Conservation (phyloP, 2,888 invertebrate genomes). For the Lacanobia wlatinum region DNA sequence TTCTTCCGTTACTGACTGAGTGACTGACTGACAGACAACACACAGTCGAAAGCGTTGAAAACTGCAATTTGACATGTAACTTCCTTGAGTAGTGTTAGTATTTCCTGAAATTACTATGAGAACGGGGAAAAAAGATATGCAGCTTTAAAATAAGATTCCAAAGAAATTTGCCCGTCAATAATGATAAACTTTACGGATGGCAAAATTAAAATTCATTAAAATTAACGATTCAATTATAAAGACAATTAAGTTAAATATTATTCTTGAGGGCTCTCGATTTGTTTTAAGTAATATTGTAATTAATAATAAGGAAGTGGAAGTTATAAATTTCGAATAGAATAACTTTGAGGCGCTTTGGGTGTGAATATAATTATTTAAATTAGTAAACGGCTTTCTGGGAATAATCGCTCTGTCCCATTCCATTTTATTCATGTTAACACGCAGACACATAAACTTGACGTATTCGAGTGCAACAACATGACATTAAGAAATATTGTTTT, state of each 20-base stretch:
- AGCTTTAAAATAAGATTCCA: too few species aligned
- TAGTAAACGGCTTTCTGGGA: not conserved
- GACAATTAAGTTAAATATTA: conserved; percentile 50
- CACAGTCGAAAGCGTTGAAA: too few species aligned
- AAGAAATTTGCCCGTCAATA: not conserved
- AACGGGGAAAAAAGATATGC: too few species aligned
- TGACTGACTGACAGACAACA: too few species aligned
- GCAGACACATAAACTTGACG: not conserved
- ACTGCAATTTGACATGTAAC: too few species aligned
- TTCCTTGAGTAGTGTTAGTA: too few species aligned
- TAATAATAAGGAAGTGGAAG: conserved; percentile 28
- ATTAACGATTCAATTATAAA: conserved; percentile 49
- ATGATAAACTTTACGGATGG: not conserved
- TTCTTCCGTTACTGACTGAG: too few species aligned
- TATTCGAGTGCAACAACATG: not conserved
- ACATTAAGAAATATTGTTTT: not conserved
- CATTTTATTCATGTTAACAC: conserved; percentile 5
- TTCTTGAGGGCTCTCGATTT: conserved; percentile 39
- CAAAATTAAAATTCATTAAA: conserved; percentile 46
- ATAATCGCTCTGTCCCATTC: not conserved
- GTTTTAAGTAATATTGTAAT: conserved; percentile 44
- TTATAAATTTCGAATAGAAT: conserved; percentile 21
- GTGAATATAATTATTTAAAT: conserved; percentile 28
- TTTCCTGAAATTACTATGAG: too few species aligned
- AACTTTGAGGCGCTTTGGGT: conserved; percentile 2